Base-by-base conservation (phyloP, 2,113 vertebrate species). In the Trogon melanurus region DNA sequence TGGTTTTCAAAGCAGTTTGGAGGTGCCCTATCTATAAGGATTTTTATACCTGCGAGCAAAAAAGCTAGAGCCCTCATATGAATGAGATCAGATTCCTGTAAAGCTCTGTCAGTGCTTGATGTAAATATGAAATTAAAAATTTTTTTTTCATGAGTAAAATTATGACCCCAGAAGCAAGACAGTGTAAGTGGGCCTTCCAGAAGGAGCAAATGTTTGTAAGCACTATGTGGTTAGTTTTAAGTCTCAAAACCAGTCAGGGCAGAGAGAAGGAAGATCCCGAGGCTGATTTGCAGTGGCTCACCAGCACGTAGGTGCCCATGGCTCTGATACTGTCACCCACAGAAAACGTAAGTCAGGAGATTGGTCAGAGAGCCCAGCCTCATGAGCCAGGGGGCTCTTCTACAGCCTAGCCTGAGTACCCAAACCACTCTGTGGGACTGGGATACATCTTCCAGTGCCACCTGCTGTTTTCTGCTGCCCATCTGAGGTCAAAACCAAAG, bases 231-330 rank as follows among this genome's bases (percentile, higher is more conserved):
- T n/a, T 32, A 30, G 44, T 67, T 91, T 20, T 25, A 16, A n/a
- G 41, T 23, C 62, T 80, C 2, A 6, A 80, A n/a, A 22, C 10
- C 13, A 6, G 27, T 76, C 25, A 45, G 51, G 30, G 34, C 50
- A 54, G 50, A 16, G 4, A 45, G 80, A 62, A 86, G 38, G n/a
- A 47, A 41, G 2, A 48, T 34, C 30, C 30, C 13, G 13, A 19
- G 41, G 47, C 57, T 36, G 51, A 15, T 57, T n/a, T 44, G 34
- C 27, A 45, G 56, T 27, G 13, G 22, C 41, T 73, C 66, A 20
- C 41, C 23, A 4, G 67, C 45, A 22, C 4, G 0, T 22, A 29
- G 34, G 36, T 2, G 0, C 38, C 11, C 18, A 8, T 47, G 53
- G 47, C 25, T 21, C 23, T 73, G 7, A 19, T 36, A 27, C 17